These are phyloP conservation scores for Drosophila dunni DNA, from an alignment of 1,140 invertebrate species.

Conservation along the genomic window DNA sequence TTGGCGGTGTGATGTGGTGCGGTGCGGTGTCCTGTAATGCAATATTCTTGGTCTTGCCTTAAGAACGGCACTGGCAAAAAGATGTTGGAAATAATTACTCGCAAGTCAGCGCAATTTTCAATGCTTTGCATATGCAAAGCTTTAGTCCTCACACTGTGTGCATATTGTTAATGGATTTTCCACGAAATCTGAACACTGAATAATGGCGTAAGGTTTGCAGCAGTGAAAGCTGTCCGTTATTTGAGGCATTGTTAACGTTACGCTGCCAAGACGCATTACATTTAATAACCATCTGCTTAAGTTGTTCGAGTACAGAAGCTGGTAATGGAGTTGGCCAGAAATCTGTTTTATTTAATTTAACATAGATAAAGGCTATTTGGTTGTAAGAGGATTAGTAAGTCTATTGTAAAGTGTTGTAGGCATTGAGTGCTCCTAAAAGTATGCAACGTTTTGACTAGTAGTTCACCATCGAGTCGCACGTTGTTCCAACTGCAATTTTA, in stretches of 20 bases:
- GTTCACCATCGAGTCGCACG: no score
- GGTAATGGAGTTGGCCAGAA: no score
- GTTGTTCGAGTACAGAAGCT: no score
- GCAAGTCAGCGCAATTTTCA: constrained; percentile 47
- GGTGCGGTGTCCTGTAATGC: constrained; percentile 51
- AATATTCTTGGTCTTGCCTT: constrained; percentile 65
- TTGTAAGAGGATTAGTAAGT: no score
- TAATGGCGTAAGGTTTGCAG: constrained; percentile 3
- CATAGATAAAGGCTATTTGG: no score
- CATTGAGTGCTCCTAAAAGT: no score
- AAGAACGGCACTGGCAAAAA: constrained; percentile 58
- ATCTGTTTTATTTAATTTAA: no score
- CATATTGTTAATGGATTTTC: constrained; percentile 35
- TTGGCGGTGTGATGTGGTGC: background rate
- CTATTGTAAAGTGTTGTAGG: no score
- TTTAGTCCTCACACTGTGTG: constrained; percentile 6
- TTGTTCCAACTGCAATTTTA: no score
- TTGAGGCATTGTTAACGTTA: constrained; percentile 27
- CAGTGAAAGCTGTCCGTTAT: constrained; percentile 10
- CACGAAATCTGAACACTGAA: constrained; percentile 7
- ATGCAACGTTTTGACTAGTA: no score
- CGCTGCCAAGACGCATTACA: no score
- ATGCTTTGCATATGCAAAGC: constrained; percentile 19
- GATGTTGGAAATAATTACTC: constrained; percentile 79
- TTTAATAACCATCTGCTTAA: no score